A percentile compares a stretch with the other conserved stretches of the same genome.
These are phyloP conservation scores for Gorsachius goisagi DNA, from an alignment of 2,113 vertebrate genomes.

Conservation along the genomic window DNA sequence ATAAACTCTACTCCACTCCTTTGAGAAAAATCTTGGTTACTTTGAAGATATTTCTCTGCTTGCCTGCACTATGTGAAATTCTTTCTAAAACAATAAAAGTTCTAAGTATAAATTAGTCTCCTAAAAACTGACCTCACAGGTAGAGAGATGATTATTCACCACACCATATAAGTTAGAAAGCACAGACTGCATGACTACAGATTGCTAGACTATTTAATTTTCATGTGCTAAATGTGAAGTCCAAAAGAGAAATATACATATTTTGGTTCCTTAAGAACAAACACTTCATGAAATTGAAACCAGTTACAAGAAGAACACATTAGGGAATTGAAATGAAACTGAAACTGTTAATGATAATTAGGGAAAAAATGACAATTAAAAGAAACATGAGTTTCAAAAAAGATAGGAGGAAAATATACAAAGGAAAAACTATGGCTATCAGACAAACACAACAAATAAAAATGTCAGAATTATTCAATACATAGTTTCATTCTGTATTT, in stretches of 20 bases:
- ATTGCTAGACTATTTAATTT: neutral
- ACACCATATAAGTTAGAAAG: neutral
- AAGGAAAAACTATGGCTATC: neutral
- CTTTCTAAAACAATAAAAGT: conserved; percentile 38
- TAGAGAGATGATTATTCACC: neutral
- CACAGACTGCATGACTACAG: neutral
- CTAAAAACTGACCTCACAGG: neutral
- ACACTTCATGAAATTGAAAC: neutral
- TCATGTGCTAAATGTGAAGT: neutral
- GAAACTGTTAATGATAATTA: neutral
- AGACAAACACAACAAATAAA: neutral
- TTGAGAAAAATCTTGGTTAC: conserved; percentile 31
- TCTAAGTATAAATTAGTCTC: neutral
- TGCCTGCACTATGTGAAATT: neutral
- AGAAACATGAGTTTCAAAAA: neutral
- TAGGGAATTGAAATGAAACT: neutral
- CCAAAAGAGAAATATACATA: neutral
- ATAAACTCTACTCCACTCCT: conserved; percentile 8
- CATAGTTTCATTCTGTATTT: neutral
- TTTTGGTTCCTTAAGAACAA: neutral
- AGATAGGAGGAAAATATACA: neutral
- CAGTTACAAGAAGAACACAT: neutral
- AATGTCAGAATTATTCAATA: neutral
- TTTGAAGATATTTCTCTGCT: conserved; percentile 51
- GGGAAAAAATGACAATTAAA: neutral